Conservation (phyloP, 2,797 vertebrate genomes). For the Propithecus deckenii region DNA sequence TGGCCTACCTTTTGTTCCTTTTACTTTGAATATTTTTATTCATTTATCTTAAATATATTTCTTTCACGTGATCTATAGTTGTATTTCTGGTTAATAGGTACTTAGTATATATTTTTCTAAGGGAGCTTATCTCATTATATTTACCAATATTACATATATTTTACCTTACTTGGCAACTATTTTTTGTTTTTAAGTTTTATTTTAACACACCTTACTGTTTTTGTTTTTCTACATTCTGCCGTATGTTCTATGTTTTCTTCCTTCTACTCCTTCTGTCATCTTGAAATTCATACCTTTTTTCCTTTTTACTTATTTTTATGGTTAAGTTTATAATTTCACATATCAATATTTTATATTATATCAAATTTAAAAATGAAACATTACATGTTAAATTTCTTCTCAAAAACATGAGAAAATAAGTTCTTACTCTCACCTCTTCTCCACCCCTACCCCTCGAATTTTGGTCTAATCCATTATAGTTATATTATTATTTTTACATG, state of each 20-base stretch:
- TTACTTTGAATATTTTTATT: constrained; percentile 23
- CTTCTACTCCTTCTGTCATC: neutral
- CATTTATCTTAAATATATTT: neutral
- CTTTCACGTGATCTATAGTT: neutral
- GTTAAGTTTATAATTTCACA: neutral
- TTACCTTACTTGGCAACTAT: neutral
- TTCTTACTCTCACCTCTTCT: neutral
- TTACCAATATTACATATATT: neutral
- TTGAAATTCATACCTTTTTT: neutral
- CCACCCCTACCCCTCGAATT: neutral
- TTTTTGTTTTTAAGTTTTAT: neutral
- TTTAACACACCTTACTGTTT: neutral
- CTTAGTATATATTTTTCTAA: neutral
- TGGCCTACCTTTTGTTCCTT: neutral
- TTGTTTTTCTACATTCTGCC: neutral
- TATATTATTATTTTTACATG: neutral
- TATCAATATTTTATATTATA: neutral
- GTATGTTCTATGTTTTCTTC: neutral
- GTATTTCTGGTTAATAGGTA: neutral
- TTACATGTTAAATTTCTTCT: neutral
- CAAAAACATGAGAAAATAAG: neutral
- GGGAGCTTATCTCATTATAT: neutral
- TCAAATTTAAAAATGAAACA: neutral
- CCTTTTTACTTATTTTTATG: neutral
- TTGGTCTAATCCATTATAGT: neutral